Evolutionary conservation across 2,113 vertebrate species (phyloP).

Genomic region (Micronycteris hirsuta): DNA sequence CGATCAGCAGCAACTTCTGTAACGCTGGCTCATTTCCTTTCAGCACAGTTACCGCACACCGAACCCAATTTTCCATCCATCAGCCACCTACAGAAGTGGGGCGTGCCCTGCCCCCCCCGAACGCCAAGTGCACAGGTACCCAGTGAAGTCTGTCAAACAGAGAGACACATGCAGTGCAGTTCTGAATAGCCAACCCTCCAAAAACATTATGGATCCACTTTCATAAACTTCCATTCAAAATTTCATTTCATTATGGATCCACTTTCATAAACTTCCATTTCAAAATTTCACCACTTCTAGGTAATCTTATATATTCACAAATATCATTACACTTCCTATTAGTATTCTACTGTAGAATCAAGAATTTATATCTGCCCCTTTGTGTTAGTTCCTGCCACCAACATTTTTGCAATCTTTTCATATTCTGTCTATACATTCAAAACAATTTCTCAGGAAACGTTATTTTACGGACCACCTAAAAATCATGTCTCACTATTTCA

Average conservation of each 20-base stretch:
- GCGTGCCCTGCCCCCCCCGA: background rate
- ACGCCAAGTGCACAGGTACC: background rate
- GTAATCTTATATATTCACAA: background rate
- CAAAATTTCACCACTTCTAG: background rate
- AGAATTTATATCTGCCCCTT: background rate
- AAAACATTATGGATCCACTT: background rate
- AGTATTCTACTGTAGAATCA: background rate
- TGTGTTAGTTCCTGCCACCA: background rate
- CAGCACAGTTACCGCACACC: background rate
- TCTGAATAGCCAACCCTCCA: background rate
- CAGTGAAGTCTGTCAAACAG: background rate
- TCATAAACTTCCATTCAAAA: background rate
- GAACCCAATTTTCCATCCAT: background rate
- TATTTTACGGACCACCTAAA: background rate
- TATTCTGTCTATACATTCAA: background rate
- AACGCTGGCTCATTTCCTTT: background rate
- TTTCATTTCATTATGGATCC: background rate
- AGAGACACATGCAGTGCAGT: accelerated
- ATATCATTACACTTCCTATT: background rate
- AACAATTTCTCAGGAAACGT: background rate
- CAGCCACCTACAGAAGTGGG: background rate
- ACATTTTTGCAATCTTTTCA: background rate
- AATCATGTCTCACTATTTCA: background rate
- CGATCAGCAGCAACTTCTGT: background rate
- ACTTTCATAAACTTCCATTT: background rate